Evolutionary conservation across 2,797 vertebrate species (phyloP), one percentile per base, ranked within the genome.

Genomic region (Gorsachius magnificus): DNA sequence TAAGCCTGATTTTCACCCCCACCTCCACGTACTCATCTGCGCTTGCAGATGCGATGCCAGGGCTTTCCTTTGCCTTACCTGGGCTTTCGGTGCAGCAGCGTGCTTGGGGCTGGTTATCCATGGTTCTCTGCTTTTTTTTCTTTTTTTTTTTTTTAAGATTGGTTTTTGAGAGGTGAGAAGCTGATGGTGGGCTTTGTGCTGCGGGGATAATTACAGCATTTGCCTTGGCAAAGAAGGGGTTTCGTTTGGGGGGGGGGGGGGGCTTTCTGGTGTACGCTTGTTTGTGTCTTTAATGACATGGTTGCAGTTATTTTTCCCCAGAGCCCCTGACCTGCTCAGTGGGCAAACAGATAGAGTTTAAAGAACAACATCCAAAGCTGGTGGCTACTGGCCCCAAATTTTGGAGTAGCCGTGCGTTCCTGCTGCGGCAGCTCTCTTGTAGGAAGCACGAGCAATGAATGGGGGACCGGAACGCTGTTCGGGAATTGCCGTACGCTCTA

Each of bases 31-130:
- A 7, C 60, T 50, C 75, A 8, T 26, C 45, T 43, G 43, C 1
- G 2, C 35, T 43, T 54, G 60, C 56, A 70, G n/a, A 41, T 11
- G 18, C 48, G 31, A 41, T 11, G 18, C 48, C 6, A 4, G 54
- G 70, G 87, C 26, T 78, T 91, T 82, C 81, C 81, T 45, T 16
- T 51, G 69, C 76, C 28, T 19, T 18, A 6, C n/a, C 43, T 22
- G 36, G 26, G 60, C 60, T 35, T 17, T 16, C 4, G 0, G 3
- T 16, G 46, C 53, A 11, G 57, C 58, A 25, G 58, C 0, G 0
- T 8, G 45, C 14, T 16, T 16, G 11, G 38, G 22, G 9, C 61
- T 35, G n/a, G 16, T 43, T 51, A 5, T 19, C 61, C 43, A 8
- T 3, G 1, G 41, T 13, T 35, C 33, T 35, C 6, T 2, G 13